phyloP scores from a whole-genome alignment of 2,888 invertebrate genomes.

The Hirtodrosophila cameraria region DNA sequence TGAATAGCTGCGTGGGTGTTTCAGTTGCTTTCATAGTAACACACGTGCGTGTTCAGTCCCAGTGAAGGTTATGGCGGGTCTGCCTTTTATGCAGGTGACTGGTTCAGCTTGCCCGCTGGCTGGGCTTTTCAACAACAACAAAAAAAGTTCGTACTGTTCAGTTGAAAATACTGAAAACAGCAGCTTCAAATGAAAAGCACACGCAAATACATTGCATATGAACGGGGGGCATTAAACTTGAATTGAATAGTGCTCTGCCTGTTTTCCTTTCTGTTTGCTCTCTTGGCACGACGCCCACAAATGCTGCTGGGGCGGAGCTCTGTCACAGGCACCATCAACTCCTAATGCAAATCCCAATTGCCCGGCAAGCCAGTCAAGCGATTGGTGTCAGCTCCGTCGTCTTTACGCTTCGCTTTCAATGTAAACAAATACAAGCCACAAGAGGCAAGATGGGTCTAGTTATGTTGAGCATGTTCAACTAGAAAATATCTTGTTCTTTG shows the following conservation, averaged over 20 bases:
- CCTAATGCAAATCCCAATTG: conserved; percentile 56
- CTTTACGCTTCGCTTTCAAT: conserved; percentile 6
- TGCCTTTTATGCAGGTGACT: conserved; percentile 1
- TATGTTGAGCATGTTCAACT: no score
- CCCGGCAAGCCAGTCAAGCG: conserved; percentile 41
- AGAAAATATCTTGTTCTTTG: no score
- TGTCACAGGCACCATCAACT: conserved; percentile 32
- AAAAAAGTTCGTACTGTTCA: neutral
- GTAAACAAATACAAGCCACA: conserved; percentile 44
- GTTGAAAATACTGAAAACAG: no score
- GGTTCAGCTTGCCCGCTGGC: conserved; percentile 6
- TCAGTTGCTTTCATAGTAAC: conserved; percentile 14
- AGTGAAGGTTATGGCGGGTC: neutral
- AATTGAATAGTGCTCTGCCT: conserved; percentile 38
- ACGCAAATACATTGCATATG: conserved; percentile 44
- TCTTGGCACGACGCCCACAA: conserved; percentile 26
- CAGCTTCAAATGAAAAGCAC: conserved; percentile 13
- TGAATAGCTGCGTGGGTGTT: conserved; percentile 32
- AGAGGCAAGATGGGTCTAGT: no score
- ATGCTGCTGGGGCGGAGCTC: conserved; percentile 7
- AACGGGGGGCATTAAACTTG: conserved; percentile 27
- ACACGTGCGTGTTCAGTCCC: neutral
- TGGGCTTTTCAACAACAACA: neutral
- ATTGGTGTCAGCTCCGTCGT: conserved; percentile 39
- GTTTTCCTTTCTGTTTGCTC: neutral